These are phyloP conservation scores for Panurus biarmicus DNA, from an alignment of 2,113 vertebrate species.

Conservation along the genomic window DNA sequence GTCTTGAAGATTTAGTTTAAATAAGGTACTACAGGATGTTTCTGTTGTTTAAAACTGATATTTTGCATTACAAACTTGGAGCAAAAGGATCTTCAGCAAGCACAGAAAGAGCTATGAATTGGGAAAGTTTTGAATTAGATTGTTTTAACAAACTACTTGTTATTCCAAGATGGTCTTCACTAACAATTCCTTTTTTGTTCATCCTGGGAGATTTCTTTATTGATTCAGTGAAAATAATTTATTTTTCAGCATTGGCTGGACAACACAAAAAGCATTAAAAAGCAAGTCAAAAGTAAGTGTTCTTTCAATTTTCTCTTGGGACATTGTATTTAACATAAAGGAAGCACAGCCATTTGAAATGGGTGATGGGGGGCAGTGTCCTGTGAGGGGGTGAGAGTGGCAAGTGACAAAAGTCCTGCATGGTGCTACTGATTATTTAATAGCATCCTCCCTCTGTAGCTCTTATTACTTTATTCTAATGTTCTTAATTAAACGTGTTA, in stretches of 20 bases:
- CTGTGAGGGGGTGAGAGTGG: background rate
- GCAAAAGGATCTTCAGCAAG: background rate
- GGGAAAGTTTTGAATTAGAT: background rate
- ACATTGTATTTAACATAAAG: background rate
- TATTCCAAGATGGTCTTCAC: background rate
- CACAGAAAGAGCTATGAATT: background rate
- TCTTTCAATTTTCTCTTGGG: background rate
- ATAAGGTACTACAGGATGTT: background rate
- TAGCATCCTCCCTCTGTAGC: background rate
- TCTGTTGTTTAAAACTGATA: background rate
- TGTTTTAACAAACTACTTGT: background rate
- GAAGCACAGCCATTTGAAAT: background rate
- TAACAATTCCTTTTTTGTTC: background rate
- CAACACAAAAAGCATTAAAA: conserved; percentile 97
- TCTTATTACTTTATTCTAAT: background rate
- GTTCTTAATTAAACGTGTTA: background rate
- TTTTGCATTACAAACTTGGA: background rate
- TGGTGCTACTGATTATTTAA: background rate
- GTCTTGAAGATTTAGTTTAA: background rate
- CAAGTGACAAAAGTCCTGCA: background rate
- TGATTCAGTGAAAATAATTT: conserved; percentile 11
- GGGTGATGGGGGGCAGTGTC: background rate
- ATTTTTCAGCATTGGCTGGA: conserved; percentile 92
- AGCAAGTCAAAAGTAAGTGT: conserved; percentile 99
- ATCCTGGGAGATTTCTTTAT: background rate